Evolutionary conservation across 2,888 invertebrate genomes (phyloP).

Genomic region (Eueremaeus valkanovi): DNA sequence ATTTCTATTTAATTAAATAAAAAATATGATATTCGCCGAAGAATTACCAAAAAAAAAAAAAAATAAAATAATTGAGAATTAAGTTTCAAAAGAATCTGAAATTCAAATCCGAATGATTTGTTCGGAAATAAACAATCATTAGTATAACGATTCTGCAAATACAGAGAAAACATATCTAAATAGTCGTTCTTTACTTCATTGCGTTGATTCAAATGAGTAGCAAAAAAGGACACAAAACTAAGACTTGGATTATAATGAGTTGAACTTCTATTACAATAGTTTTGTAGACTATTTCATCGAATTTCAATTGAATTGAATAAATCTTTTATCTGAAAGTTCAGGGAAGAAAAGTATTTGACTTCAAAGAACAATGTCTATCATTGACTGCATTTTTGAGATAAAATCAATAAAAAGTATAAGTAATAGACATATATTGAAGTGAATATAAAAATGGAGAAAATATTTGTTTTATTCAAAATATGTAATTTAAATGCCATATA

Average conservation of each 20-base stretch:
- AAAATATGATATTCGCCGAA: too few relatives aligned
- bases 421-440: background rate
- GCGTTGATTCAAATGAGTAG: background rate
- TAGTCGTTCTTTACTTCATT: background rate
- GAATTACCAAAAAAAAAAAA: too few relatives aligned
- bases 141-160: background rate
- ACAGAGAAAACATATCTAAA: background rate
- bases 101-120: too few relatives aligned
- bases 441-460: too few relatives aligned
- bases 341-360: slow-evolving; percentile 28
- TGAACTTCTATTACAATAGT: slow-evolving; percentile 8
- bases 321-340: slow-evolving; percentile 7
- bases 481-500: slow-evolving; percentile 6
- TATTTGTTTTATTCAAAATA: slow-evolving; percentile 23
- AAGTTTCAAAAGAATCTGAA: too few relatives aligned
- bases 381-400: slow-evolving; percentile 1
- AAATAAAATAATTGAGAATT: too few relatives aligned
- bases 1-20: too few relatives aligned
- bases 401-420: slow-evolving; percentile 6
- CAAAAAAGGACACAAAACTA: background rate
- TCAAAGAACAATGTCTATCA: slow-evolving; percentile 27
- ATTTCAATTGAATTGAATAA: background rate
- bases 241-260: slow-evolving; percentile 3
- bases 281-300: background rate
- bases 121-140: background rate